Conservation (phyloP, 2,797 vertebrate genomes). For the Lagodon rhomboides region DNA sequence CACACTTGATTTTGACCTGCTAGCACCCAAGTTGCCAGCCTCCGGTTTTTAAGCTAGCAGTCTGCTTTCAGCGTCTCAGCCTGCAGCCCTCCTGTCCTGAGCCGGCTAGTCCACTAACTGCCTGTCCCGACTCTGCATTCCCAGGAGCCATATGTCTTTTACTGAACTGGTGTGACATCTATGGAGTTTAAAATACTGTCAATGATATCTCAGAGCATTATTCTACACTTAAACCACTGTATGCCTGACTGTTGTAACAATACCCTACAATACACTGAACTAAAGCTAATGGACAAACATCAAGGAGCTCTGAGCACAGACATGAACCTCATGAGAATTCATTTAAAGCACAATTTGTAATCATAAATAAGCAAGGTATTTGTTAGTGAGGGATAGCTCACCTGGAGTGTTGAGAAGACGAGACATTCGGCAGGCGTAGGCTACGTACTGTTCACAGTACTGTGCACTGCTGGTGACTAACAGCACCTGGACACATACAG, state of each 20-base stretch:
- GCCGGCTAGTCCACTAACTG: too few species aligned
- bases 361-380: not conserved
- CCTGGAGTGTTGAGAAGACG: slow-evolving; percentile 95
- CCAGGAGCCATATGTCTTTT: not conserved
- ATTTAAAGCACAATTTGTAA: not conserved
- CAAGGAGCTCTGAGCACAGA: not conserved
- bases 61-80: too few species aligned
- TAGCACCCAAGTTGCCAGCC: too few species aligned
- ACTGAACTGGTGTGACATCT: too few species aligned
- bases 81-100: too few species aligned
- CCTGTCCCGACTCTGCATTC: too few species aligned
- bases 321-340: not conserved
- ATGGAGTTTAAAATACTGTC: too few species aligned
- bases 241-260: not conserved
- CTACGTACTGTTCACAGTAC: slow-evolving; percentile 93
- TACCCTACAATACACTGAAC: not conserved
- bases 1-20: too few species aligned
- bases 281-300: not conserved
- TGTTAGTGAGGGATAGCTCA: slow-evolving; percentile 61
- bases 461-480: slow-evolving; percentile 92
- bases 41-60: too few species aligned
- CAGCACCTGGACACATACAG: slow-evolving; percentile 82
- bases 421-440: slow-evolving; percentile 94
- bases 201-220: too few species aligned
- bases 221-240: not conserved